Evolutionary conservation across 23 tunicate genomes (phyloP).

Genomic region (Halocynthia aurantium): DNA sequence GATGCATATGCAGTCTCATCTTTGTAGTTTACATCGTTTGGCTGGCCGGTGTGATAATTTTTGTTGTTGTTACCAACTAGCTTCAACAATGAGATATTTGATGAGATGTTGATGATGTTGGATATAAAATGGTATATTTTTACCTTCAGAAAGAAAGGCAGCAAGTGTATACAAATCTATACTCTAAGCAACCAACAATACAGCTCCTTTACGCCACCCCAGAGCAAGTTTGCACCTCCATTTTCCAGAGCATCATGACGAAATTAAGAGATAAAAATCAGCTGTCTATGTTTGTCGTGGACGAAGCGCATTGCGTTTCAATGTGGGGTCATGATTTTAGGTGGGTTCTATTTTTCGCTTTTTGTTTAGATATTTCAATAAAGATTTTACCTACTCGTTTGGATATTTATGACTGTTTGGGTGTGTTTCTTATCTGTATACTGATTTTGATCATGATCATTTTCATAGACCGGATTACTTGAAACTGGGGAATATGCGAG

Average conservation of each 20-base stretch:
- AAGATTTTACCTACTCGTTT: not conserved
- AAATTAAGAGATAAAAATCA: slow-evolving; percentile 13
- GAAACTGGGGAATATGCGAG: slow-evolving; percentile 33
- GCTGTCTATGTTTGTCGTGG: slow-evolving; percentile 64
- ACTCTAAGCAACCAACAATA: slow-evolving; percentile 42
- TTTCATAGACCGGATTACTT: slow-evolving; percentile 74
- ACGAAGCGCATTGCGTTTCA: slow-evolving; percentile 97
- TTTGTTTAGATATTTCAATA: not conserved
- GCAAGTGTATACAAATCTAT: slow-evolving; percentile 51
- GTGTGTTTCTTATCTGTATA: not conserved
- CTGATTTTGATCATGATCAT: not conserved
- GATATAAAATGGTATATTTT: not conserved
- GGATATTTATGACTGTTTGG: not conserved
- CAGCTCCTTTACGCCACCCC: slow-evolving; percentile 85
- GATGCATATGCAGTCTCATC: too few species aligned
- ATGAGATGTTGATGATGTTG: too few species aligned
- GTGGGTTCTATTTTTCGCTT: slow-evolving; percentile 23
- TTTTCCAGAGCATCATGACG: slow-evolving; percentile 27
- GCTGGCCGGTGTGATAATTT: too few species aligned
- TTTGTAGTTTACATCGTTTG: too few species aligned
- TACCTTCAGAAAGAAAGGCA: slow-evolving; percentile 33
- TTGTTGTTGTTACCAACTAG: too few species aligned
- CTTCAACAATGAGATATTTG: too few species aligned
- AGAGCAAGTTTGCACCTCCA: slow-evolving; percentile 67
- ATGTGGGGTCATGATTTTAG: slow-evolving; percentile 99